Percentiles rank a stretch among this genome's conserved stretches.
Evolutionary conservation across 2,797 vertebrate species (phyloP).

Genomic region (Thunnus albacares): DNA sequence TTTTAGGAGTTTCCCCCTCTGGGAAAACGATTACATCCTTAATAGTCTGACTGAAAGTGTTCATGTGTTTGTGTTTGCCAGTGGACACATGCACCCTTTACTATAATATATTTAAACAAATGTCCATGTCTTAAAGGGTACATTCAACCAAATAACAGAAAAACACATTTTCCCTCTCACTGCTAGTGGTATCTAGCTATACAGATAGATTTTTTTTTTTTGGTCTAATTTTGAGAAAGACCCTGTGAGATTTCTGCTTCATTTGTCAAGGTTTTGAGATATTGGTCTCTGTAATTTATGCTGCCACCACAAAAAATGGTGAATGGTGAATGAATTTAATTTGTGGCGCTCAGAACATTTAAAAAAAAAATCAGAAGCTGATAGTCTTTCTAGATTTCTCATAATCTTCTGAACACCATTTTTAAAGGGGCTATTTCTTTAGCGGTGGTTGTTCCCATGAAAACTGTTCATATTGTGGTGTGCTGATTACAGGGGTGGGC

Average conservation of each 20-base stretch:
- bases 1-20: conserved; percentile 17
- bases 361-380: not conserved
- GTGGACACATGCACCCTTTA: not conserved
- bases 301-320: not conserved
- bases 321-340: not conserved
- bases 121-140: not conserved
- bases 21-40: not conserved
- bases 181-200: not conserved
- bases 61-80: not conserved
- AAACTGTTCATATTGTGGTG: not conserved
- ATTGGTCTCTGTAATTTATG: not conserved
- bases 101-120: not conserved
- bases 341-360: too few relatives aligned
- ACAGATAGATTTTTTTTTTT: not conserved
- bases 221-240: not conserved
- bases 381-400: not conserved
- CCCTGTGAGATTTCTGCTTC: not conserved
- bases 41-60: not conserved
- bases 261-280: conserved; percentile 4
- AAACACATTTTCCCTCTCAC: not conserved
- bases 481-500: not conserved
- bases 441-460: not conserved
- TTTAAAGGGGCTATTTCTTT: not conserved
- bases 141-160: not conserved
- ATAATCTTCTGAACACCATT: not conserved